Percentiles rank a stretch among this genome's conserved stretches.
Conservation (phyloP, 2,888 invertebrate species). For the Himalopsyche kuldschensis region DNA sequence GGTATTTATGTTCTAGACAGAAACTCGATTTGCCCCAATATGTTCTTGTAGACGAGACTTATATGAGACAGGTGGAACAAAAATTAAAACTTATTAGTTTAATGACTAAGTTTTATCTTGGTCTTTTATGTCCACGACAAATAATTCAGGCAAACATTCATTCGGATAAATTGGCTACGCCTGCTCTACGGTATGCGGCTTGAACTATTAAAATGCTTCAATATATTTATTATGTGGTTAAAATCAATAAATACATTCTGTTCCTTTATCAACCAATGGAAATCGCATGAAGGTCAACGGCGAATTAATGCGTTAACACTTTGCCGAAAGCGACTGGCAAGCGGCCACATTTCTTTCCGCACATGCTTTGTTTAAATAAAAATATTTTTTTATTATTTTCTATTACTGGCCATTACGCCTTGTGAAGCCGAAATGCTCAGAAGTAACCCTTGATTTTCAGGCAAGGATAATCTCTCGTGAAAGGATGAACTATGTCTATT, state of each 20-base stretch:
- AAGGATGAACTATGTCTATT: not conserved
- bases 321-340: not conserved
- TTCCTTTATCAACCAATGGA: not conserved
- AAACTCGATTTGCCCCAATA: too few relatives aligned
- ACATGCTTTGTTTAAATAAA: not conserved
- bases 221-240: not conserved
- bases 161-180: too few relatives aligned
- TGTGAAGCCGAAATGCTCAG: not conserved
- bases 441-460: not conserved
- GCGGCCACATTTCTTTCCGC: not conserved
- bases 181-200: not conserved
- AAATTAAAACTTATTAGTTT: too few relatives aligned
- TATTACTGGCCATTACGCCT: not conserved
- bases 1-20: too few relatives aligned
- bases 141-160: too few relatives aligned
- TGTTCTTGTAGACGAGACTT: too few relatives aligned
- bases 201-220: not conserved
- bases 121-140: too few relatives aligned
- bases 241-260: not conserved
- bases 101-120: too few relatives aligned
- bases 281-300: not conserved
- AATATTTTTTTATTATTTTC: not conserved
- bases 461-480: not conserved
- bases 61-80: too few relatives aligned
- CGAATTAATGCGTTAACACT: not conserved